Percentiles rank a stretch among this genome's conserved stretches.
Evolutionary conservation across 2,797 vertebrate species (phyloP).

Genomic region (Craterocephalus amniculus): DNA sequence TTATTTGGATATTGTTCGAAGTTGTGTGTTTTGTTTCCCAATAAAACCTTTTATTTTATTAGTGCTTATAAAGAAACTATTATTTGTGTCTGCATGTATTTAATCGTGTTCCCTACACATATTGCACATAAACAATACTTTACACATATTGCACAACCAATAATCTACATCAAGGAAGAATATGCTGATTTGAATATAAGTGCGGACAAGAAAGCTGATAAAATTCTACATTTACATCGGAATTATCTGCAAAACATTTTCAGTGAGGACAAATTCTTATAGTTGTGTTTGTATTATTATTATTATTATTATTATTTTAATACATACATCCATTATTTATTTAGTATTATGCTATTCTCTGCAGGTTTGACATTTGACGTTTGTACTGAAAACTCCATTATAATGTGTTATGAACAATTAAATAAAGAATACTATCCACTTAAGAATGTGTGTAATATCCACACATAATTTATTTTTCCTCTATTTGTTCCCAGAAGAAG

Average conservation of each 20-base stretch:
- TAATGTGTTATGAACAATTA: neutral
- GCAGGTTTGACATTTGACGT: too few relatives aligned
- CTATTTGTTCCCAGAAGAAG: constrained; percentile 19
- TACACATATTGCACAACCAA: too few relatives aligned
- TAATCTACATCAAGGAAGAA: too few relatives aligned
- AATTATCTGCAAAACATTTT: neutral
- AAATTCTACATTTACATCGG: too few relatives aligned
- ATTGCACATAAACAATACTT: too few relatives aligned
- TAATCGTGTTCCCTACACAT: too few relatives aligned
- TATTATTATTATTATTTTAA: neutral
- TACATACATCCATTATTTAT: neutral
- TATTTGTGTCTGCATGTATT: too few relatives aligned
- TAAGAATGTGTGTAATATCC: neutral
- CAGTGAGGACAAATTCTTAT: neutral
- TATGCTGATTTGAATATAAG: too few relatives aligned
- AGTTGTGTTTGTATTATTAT: neutral
- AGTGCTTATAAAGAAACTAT: too few relatives aligned
- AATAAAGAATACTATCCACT: neutral
- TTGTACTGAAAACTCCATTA: neutral
- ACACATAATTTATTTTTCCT: neutral
- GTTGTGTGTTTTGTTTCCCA: constrained; percentile 18
- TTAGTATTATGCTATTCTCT: neutral
- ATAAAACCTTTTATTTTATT: neutral
- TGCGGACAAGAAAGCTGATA: too few relatives aligned
- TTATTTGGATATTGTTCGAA: constrained; percentile 57